Conservation (phyloP, 2,797 vertebrate genomes). For the Poeciliopsis gracilis region DNA sequence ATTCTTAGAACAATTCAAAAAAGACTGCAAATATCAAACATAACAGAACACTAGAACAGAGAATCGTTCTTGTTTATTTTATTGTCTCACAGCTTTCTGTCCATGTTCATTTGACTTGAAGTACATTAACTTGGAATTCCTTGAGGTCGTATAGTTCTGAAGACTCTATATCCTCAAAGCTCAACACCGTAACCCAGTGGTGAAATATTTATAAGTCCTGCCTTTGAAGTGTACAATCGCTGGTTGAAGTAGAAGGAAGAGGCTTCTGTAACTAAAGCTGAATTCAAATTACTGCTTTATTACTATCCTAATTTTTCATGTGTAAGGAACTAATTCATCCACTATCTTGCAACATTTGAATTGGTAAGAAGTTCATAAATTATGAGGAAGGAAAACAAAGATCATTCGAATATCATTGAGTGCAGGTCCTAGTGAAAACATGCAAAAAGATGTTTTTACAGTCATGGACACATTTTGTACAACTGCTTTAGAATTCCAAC, state of each 20-base stretch:
- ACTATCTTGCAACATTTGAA: background rate
- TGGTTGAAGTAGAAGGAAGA: constrained; percentile 47
- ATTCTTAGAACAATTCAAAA: background rate
- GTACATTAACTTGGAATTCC: constrained; percentile 30
- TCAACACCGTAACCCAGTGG: constrained; percentile 44
- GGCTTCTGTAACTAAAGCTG: constrained; percentile 29
- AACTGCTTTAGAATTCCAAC: background rate
- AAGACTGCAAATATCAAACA: background rate
- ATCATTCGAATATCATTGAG: background rate
- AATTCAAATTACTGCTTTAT: background rate
- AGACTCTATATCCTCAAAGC: constrained; percentile 47
- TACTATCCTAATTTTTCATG: background rate
- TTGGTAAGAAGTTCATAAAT: background rate
- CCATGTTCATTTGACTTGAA: constrained; percentile 19
- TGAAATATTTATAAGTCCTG: constrained; percentile 58
- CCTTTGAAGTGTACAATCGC: constrained; percentile 54
- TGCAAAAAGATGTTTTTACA: background rate
- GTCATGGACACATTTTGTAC: background rate
- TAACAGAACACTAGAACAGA: background rate
- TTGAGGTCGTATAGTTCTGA: constrained; percentile 23
- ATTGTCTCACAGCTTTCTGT: constrained; percentile 8
- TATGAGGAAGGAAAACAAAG: background rate
- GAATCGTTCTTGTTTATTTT: background rate
- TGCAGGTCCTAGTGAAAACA: background rate
- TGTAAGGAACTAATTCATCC: background rate